These are phyloP conservation scores for Pseudocheirus occidentalis DNA, from an alignment of 2,797 vertebrate species.

Conservation along the genomic window DNA sequence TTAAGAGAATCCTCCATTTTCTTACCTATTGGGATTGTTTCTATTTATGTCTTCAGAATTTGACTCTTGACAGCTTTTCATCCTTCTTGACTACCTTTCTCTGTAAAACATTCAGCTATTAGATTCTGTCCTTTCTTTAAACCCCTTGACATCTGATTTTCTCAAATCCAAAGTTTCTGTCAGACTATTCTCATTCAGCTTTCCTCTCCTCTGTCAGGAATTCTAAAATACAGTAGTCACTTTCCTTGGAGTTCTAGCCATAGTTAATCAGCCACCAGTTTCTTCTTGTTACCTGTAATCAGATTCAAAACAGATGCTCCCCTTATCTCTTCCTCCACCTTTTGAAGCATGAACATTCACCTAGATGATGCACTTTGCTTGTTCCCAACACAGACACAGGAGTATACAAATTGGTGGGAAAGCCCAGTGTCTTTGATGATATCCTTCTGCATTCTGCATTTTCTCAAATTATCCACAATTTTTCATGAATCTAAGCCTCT, in stretches of 20 bases:
- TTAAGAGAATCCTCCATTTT: background rate
- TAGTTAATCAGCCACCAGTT: background rate
- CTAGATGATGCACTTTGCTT: background rate
- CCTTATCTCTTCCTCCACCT: background rate
- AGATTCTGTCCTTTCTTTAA: constrained; percentile 14
- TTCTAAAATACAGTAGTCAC: background rate
- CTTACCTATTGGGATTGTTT: background rate
- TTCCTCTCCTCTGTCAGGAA: background rate
- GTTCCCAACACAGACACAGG: background rate
- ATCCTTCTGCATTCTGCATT: background rate
- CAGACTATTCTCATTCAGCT: background rate
- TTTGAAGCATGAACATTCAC: background rate
- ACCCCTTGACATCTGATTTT: background rate
- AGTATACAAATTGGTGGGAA: background rate
- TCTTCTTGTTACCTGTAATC: background rate
- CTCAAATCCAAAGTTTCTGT: background rate
- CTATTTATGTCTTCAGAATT: background rate
- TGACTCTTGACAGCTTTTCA: constrained; percentile 48
- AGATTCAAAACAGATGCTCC: background rate
- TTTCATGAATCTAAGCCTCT: constrained; percentile 54
- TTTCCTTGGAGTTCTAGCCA: background rate
- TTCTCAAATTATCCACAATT: constrained; percentile 15
- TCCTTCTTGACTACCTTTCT: background rate
- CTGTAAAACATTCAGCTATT: constrained; percentile 6
- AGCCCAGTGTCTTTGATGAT: background rate